Evolutionary conservation across 2,888 invertebrate genomes (phyloP).

Genomic region (Dasypogon diadema): DNA sequence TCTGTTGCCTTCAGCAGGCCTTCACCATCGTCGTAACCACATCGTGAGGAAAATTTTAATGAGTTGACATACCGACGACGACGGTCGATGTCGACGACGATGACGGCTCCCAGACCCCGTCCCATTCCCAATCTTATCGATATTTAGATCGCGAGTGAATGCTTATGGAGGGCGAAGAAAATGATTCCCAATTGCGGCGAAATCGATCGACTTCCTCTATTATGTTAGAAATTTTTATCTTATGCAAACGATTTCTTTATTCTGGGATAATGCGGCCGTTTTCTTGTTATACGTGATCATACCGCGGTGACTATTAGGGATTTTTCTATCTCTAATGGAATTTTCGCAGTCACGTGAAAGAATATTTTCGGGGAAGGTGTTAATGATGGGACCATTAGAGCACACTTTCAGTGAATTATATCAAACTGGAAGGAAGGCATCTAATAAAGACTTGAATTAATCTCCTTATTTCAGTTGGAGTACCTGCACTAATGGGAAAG

Average conservation of each 20-base stretch:
- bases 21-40: background rate
- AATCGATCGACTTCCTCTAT: slow-evolving; percentile 32
- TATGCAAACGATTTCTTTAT: slow-evolving; percentile 21
- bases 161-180: slow-evolving; percentile 14
- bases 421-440: background rate
- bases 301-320: background rate
- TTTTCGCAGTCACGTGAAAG: background rate
- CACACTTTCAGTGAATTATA: background rate
- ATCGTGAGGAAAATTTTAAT: slow-evolving; percentile 45
- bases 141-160: slow-evolving; percentile 30
- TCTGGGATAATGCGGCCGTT: slow-evolving; percentile 1
- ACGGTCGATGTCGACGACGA: too few species aligned
- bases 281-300: slow-evolving; percentile 15
- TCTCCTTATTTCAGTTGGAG: background rate
- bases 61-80: slow-evolving; percentile 14
- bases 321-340: background rate
- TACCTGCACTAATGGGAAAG: background rate
- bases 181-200: background rate
- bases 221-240: slow-evolving; percentile 17
- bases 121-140: slow-evolving; percentile 20
- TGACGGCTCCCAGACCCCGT: too few species aligned
- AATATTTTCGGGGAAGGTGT: background rate
- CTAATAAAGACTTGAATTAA: background rate
- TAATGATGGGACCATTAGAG: background rate
- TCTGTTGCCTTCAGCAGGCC: background rate